These are phyloP conservation scores for Drosophila insularis DNA, from an alignment of 1,140 invertebrate species.

Conservation along the genomic window DNA sequence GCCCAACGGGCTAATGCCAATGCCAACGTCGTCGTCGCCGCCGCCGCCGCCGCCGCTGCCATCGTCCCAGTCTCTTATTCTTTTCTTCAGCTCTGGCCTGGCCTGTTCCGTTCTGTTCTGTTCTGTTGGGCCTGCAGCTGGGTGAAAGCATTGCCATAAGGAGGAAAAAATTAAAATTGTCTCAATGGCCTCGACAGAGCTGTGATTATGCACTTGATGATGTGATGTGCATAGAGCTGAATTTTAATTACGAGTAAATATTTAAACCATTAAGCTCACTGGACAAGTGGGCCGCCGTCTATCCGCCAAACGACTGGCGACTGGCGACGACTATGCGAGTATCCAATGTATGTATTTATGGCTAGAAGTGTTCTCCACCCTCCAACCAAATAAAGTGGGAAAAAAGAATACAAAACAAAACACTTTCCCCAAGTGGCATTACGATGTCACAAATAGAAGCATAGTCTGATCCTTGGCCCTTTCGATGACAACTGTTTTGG, in stretches of 20 bases:
- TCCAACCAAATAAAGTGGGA: too few species aligned
- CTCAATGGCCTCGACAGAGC: conserved; percentile 70
- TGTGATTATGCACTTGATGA: conserved; percentile 77
- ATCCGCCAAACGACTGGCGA: not conserved
- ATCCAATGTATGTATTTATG: not conserved
- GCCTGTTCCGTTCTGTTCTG: not conserved
- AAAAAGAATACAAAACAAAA: too few species aligned
- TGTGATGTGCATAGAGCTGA: conserved; percentile 76
- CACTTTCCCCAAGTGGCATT: too few species aligned
- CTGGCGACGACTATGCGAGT: not conserved
- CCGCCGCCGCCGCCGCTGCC: not conserved
- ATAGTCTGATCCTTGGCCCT: not conserved
- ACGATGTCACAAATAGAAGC: not conserved
- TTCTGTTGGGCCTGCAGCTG: conserved; percentile 15
- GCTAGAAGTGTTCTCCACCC: not conserved
- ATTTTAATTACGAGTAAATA: conserved; percentile 81
- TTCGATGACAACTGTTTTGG: too few species aligned
- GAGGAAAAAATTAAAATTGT: conserved; percentile 51
- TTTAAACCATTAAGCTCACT: conserved; percentile 70
- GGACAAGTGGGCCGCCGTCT: conserved; percentile 42
- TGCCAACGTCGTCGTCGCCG: not conserved
- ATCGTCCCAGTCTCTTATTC: not conserved
- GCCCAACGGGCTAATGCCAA: conserved; percentile 63
- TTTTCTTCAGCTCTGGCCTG: not conserved
- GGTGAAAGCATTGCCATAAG: conserved; percentile 22